Conservation (phyloP, 2,113 vertebrate genomes). For the Hassar affinis region DNA sequence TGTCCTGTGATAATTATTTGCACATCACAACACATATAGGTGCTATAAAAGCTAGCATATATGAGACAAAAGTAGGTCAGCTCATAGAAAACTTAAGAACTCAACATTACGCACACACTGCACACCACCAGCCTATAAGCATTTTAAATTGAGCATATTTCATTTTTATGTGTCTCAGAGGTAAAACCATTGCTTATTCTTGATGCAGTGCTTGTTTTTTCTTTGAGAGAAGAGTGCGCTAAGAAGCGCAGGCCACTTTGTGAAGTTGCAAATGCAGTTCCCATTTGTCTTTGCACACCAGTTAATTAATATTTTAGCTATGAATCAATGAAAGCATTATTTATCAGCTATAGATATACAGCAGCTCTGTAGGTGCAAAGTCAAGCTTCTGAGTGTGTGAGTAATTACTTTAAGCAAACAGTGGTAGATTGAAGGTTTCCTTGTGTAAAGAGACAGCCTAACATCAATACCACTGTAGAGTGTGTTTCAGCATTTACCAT, state of each 20-base stretch:
- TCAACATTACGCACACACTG: background rate
- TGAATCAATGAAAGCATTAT: constrained; percentile 49
- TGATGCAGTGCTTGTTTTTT: background rate
- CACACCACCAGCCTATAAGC: too few species aligned
- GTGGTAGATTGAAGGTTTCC: background rate
- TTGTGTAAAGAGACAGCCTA: constrained; percentile 2
- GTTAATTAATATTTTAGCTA: constrained; percentile 37
- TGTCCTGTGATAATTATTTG: background rate
- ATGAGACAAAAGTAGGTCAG: background rate
- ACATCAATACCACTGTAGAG: background rate
- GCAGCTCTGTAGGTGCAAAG: constrained; percentile 32
- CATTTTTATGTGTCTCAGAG: background rate
- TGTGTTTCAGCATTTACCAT: background rate
- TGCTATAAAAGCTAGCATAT: background rate
- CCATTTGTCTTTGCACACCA: background rate
- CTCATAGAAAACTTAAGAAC: background rate
- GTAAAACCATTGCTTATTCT: background rate
- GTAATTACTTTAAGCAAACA: constrained; percentile 21
- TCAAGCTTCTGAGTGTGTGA: constrained; percentile 11
- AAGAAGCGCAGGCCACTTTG: background rate
- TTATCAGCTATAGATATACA: constrained; percentile 39
- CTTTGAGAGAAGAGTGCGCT: background rate
- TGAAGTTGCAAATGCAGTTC: constrained; percentile 12
- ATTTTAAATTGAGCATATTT: background rate
- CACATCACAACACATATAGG: background rate